Evolutionary conservation across 1,140 invertebrate genomes (phyloP).

Genomic region (Forficula auricularia): DNA sequence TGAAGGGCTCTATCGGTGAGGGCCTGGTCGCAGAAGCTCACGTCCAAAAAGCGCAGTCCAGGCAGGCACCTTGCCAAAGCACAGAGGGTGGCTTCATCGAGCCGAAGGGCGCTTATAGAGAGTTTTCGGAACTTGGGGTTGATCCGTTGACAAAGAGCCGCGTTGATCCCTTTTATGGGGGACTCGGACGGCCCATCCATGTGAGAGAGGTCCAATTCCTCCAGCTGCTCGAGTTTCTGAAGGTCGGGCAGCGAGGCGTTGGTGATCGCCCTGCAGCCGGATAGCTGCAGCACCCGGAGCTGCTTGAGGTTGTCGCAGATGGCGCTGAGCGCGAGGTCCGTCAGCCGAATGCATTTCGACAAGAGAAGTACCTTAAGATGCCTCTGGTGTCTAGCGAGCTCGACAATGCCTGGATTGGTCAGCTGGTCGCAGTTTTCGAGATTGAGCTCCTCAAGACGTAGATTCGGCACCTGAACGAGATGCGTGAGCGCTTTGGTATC

Average conservation of each 20-base stretch:
- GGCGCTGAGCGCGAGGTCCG: slow-evolving; percentile 35
- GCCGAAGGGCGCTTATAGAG: slow-evolving; percentile 37
- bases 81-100: slow-evolving; percentile 40
- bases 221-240: slow-evolving; percentile 32
- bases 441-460: slow-evolving; percentile 36
- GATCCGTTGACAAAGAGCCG: slow-evolving; percentile 17
- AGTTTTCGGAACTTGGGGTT: slow-evolving; percentile 29
- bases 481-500: slow-evolving; percentile 37
- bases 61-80: slow-evolving; percentile 34
- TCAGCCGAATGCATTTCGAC: slow-evolving; percentile 39
- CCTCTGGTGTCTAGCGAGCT: slow-evolving; percentile 36
- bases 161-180: slow-evolving; percentile 28
- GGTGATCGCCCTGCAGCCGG: slow-evolving; percentile 39
- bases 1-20: slow-evolving; percentile 39
- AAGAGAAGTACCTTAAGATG: slow-evolving; percentile 38
- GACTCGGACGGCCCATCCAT: slow-evolving; percentile 41
- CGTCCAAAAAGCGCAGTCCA: slow-evolving; percentile 37
- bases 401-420: slow-evolving; percentile 36
- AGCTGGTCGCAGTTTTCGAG: slow-evolving; percentile 45
- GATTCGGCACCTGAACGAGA: slow-evolving; percentile 30
- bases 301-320: slow-evolving; percentile 37
- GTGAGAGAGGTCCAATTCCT: slow-evolving; percentile 42
- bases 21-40: slow-evolving; percentile 45
- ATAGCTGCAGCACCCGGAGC: slow-evolving; percentile 35
- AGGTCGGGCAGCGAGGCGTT: slow-evolving; percentile 36